Evolutionary conservation across 2,113 vertebrate species (phyloP), one percentile per base, ranked within the genome.

Genomic region (Rhinolophus sinicus): DNA sequence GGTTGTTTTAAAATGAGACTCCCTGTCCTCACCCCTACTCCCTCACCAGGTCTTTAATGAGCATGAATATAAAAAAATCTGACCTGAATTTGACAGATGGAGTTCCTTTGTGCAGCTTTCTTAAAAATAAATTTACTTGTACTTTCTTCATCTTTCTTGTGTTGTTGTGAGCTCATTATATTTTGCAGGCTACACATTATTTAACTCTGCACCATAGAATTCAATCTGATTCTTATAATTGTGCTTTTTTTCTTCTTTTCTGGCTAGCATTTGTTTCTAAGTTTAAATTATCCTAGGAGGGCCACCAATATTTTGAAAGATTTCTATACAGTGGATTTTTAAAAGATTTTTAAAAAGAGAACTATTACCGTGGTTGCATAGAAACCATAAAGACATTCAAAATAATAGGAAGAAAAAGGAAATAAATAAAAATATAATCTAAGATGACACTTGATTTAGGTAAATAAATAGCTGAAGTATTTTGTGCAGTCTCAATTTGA

Each of bases 381-480:
- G 98, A 96, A 98, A 98, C 97, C 56, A 98, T 90, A 98, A 98
- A 97, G 54, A 19, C 89, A 95, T 98, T 98, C 89, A 97, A 97
- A 96, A 83, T 69, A 97, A 97, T 97, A 97, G 91, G 86, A 97
- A 90, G 82, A 97, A 82, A 80, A 97, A 94, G 75, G 6, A 96
- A 97, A 98, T 97, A 96, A 98, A 97, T 97, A 96, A 97, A 99
- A 97, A 98, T 96, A 96, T 96, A 86, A 96, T 98, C 70, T 96
- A 22, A 67, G 67, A 86, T 96, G 96, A 96, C 73, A 97, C 98
- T 97, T 98, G 90, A 98, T 97, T 97, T 97, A 98, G 82, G 81
- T 88, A 82, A 83, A 82, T 96, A 96, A 96, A 93, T 58, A 92
- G 88, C 15, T 98, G 92, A 84, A 95, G 56, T 24, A 40, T 88